These are phyloP conservation scores for Meta bourneti DNA, from an alignment of 2,888 invertebrate genomes.

Conservation along the genomic window DNA sequence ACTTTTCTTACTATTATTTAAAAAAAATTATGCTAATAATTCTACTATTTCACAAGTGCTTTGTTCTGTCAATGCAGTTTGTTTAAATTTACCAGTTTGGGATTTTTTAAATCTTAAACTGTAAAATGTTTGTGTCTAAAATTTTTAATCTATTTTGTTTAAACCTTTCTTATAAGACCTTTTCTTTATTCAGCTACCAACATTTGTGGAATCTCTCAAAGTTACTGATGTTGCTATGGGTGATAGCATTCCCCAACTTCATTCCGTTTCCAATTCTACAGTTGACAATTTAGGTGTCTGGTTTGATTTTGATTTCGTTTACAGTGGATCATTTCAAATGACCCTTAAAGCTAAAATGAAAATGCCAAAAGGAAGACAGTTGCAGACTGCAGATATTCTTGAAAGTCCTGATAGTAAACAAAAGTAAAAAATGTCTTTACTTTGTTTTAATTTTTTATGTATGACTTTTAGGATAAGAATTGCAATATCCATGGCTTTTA, in stretches of 20 bases:
- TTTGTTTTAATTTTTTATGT: background rate
- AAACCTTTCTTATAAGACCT: too few relatives aligned
- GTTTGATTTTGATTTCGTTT: constrained; percentile 91
- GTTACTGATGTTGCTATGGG: constrained; percentile 89
- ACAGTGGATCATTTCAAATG: constrained; percentile 84
- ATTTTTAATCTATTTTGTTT: too few relatives aligned
- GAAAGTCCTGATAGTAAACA: constrained; percentile 15
- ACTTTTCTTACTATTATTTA: too few relatives aligned
- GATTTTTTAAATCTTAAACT: too few relatives aligned
- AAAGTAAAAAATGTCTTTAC: constrained; percentile 12
- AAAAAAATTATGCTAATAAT: too few relatives aligned
- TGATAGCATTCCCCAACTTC: constrained; percentile 86
- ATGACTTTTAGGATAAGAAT: background rate
- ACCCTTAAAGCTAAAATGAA: constrained; percentile 94
- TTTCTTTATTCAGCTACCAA: constrained; percentile 85
- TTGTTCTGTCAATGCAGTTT: too few relatives aligned
- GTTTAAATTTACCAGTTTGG: too few relatives aligned
- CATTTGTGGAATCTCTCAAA: constrained; percentile 91
- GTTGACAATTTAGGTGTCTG: constrained; percentile 92
- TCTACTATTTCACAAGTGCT: too few relatives aligned
- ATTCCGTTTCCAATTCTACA: constrained; percentile 85
- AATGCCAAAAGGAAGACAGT: constrained; percentile 85
- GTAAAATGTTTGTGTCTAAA: too few relatives aligned
- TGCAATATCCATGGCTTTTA: too few relatives aligned
- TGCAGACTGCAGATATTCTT: background rate